These are phyloP conservation scores for Asarcornis scutulata DNA, from an alignment of 2,113 vertebrate species.

Conservation along the genomic window DNA sequence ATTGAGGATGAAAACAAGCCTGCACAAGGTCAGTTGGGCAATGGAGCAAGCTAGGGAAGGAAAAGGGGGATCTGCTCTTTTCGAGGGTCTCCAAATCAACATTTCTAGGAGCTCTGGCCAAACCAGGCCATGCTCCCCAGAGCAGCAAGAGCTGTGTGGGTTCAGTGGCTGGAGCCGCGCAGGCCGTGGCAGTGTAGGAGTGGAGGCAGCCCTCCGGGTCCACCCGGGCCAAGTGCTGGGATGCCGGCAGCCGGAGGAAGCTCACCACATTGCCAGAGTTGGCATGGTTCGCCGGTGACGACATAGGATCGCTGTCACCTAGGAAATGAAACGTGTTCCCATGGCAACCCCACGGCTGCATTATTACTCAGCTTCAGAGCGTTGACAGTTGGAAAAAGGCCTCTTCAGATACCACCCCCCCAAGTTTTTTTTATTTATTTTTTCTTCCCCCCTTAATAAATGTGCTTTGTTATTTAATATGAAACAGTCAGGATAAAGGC, in stretches of 20 bases:
- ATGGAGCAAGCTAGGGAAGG: not conserved
- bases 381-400: slow-evolving; percentile 67
- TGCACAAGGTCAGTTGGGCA: not conserved
- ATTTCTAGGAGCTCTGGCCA: not conserved
- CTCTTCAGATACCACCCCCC: not conserved
- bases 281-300: slow-evolving; percentile 72
- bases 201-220: rapidly evolving
- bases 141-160: not conserved
- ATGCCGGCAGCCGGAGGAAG: not conserved
- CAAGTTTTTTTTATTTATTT: not conserved
- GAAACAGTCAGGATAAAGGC: not conserved
- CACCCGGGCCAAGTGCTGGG: not conserved
- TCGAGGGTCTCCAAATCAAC: not conserved
- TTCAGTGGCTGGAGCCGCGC: rapidly evolving
- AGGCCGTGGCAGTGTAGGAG: not conserved
- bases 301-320: slow-evolving; percentile 77
- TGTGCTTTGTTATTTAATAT: slow-evolving; percentile 24
- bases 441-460: not conserved
- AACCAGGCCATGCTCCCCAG: not conserved
- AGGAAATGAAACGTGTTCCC: slow-evolving; percentile 78
- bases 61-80: not conserved
- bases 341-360: slow-evolving; percentile 77
- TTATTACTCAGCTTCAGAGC: slow-evolving; percentile 72
- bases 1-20: not conserved
- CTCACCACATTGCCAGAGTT: slow-evolving; percentile 54